Evolutionary conservation across 2,113 vertebrate genomes (phyloP), one percentile per base, ranked within the genome.

Genomic region (Zosterops pallidus): DNA sequence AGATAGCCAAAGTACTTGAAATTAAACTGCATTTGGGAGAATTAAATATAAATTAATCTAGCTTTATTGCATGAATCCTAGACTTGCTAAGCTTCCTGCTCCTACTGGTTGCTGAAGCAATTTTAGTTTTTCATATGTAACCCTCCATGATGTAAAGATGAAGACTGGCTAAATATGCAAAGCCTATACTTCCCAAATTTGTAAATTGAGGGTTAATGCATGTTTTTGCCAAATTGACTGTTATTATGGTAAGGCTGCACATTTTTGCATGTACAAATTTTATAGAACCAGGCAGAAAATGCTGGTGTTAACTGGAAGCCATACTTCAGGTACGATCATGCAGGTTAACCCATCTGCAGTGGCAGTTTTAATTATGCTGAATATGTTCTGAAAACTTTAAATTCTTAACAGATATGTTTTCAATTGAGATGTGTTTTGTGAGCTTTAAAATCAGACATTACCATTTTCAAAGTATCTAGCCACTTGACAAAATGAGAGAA

Each of bases 11-110:
- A 90, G 71, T 71, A 81, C 52, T 90, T 90, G 50, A 87, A 87
- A 85, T 88, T 85, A 91, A 96, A 90, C 59, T 83, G 67, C 31
- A 7, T 86, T 81, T 70, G 41, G 31, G 47, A 24, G 19, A 93
- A 83, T 96, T 60, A 90, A 95, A 88, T 92, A 87, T 64, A 90
- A 84, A 96, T 95, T 90, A 80, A 92, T 77, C 55, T 76, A 20
- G 37, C 47, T 69, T 90, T 87, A 76, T 76, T 93, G 65, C 59
- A 63, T 37, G 71, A 96, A 31, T 85, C 68, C n/a, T 92, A 47
- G 69, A 60, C 59, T 94, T 92, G 24, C 46, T 90, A 62, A 75
- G 55, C 69, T 85, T 83, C 42, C 53, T 64, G 47, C 41, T 95
- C 24, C 44, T 83, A 6, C 56, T 83, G 25, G 69, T 86, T 67